These are phyloP conservation scores for Hanleya hanleyi DNA, from an alignment of 2,888 invertebrate species.

Conservation along the genomic window DNA sequence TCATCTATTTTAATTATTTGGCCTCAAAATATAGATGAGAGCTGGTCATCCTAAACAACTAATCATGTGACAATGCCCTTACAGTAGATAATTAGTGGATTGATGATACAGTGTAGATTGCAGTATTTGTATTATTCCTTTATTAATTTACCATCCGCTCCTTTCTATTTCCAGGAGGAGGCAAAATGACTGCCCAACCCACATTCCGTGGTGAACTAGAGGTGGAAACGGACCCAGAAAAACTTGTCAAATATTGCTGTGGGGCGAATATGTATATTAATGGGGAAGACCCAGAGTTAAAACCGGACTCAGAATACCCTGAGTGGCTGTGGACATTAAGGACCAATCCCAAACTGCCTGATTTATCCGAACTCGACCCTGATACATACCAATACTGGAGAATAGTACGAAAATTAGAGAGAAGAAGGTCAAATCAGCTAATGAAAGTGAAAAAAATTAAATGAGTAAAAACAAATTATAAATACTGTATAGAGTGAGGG, in stretches of 20 bases:
- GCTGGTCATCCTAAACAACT: no score
- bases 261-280: conserved; percentile 86
- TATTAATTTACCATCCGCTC: no score
- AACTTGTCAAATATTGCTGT: conserved; percentile 85
- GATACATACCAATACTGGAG: conserved; percentile 88
- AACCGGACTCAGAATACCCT: conserved; percentile 89
- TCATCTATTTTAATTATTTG: no score
- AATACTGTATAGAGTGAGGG: no score
- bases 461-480: no score
- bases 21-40: no score
- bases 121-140: no score
- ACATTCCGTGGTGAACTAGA: conserved; percentile 48
- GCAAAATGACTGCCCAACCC: conserved; percentile 32
- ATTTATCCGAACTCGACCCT: conserved; percentile 85
- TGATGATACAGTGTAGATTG: no score
- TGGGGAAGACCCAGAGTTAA: conserved; percentile 84
- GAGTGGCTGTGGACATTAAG: conserved; percentile 91
- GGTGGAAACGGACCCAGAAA: conserved; percentile 88
- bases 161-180: no score
- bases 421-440: conserved; percentile 40
- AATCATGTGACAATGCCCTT: no score
- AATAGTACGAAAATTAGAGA: conserved; percentile 76
- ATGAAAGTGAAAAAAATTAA: conserved; percentile 15
- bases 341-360: conserved; percentile 78
- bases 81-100: no score